Base-by-base conservation (phyloP, 2,888 invertebrate genomes). In the Chydorus sphaericus region DNA sequence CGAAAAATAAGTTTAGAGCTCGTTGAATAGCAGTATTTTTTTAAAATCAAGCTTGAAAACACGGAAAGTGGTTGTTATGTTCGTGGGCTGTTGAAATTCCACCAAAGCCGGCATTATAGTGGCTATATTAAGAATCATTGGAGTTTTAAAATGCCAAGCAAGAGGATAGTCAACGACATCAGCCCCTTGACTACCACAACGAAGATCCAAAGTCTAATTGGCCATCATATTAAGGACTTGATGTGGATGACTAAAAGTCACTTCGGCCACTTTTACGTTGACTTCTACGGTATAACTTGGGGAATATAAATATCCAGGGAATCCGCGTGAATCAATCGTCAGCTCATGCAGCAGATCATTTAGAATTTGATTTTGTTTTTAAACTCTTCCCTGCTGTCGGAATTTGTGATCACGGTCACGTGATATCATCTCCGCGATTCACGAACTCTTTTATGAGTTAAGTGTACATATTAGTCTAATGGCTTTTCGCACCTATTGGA, bases 391-490 rank as follows among this genome's bases (percentile, higher is more conserved):
- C n/a, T 52, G n/a, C n/a, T n/a, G 11, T 38, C 38, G 31, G 23
- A 49, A n/a, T 33, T 23, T 20, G 65, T 63, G 3, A 67, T 55
- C 6, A 62, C 59, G 5, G 64, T 63, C 6, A 67, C 59, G 11
- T 64, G 59, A 54, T 67, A 66, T n/a, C n/a, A n/a, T n/a, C n/a
- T 6, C 65, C 66, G 5, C 64, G 57, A 5, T 62, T 57, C 10
- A 60, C 63, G 10, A 67, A 54, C 28, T 60, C 63, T 11, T 61
- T 57, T 28, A 64, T 52, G 3, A 66, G 57, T 4, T 62, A 59
- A 38, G 62, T 61, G 50, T 65, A 75, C 71, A 75, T 75, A n/a
- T n/a, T n/a, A 56, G 73, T 74, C 60, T 73, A 70, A 65, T 76
- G 75, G 66, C 76, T 76, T 62, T 71, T 71, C 2, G 54, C 48